These are phyloP conservation scores for Datnioides undecimradiatus DNA, from an alignment of 2,113 vertebrate genomes.

Conservation along the genomic window DNA sequence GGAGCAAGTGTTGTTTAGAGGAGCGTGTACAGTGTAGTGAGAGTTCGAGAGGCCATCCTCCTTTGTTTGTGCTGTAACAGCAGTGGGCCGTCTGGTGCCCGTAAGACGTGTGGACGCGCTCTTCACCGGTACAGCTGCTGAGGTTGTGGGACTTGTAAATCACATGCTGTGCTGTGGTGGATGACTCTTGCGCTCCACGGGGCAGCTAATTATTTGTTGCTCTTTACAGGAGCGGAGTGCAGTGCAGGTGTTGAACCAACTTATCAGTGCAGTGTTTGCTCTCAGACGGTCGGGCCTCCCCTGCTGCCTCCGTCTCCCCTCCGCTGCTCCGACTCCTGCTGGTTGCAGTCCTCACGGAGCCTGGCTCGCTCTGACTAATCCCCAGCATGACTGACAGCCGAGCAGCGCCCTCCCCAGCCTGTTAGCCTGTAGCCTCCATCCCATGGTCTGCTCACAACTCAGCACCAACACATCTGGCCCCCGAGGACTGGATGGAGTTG, in stretches of 20 bases:
- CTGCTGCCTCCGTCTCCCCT: background rate
- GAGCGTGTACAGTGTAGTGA: background rate
- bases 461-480: background rate
- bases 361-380: slow-evolving; percentile 42
- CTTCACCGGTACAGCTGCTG: background rate
- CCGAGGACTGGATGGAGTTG: slow-evolving; percentile 29
- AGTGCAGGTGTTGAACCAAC: background rate
- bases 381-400: slow-evolving; percentile 33
- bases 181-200: too few species aligned
- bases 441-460: slow-evolving; percentile 6
- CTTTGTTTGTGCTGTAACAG: slow-evolving; percentile 1
- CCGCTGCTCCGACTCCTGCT: slow-evolving; percentile 6
- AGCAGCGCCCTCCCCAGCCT: slow-evolving; percentile 6
- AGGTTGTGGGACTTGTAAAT: background rate
- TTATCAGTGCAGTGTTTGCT: background rate
- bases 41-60: background rate
- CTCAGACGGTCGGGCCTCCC: background rate
- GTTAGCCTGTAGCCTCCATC: slow-evolving; percentile 28
- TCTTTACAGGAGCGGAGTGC: background rate
- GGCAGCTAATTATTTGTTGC: too few species aligned
- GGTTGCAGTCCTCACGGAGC: slow-evolving; percentile 40
- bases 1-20: slow-evolving; percentile 12
- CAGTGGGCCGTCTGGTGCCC: background rate
- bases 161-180: too few species aligned
- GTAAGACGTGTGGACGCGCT: background rate